Evolutionary conservation across 1,140 invertebrate species (phyloP).

Genomic region (Magallana angulata): DNA sequence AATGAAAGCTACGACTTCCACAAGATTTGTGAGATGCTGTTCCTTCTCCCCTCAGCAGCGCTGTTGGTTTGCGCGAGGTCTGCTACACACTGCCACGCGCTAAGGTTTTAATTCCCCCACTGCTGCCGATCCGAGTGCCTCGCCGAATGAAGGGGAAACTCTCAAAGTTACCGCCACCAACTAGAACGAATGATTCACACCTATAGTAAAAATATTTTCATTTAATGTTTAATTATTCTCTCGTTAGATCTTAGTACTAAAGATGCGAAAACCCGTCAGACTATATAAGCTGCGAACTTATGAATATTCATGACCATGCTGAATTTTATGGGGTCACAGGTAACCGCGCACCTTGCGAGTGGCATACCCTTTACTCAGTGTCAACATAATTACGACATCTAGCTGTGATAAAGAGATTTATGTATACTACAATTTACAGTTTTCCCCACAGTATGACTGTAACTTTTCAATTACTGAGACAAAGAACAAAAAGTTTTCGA

Average conservation of each 20-base stretch:
- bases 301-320: constrained; percentile 19
- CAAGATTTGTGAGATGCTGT: background rate
- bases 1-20: background rate
- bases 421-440: background rate
- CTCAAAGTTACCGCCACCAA: constrained; percentile 12
- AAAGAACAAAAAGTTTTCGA: no score
- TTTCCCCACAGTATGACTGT: background rate
- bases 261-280: background rate
- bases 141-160: background rate
- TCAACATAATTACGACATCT: constrained; percentile 7
- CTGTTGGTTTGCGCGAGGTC: constrained; percentile 1
- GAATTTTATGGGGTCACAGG: background rate
- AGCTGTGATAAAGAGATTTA: background rate
- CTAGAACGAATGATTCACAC: constrained; percentile 13
- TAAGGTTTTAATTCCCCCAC: constrained; percentile 5
- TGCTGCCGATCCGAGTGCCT: background rate
- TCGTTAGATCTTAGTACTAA: constrained; percentile 16
- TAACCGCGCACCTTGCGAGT: background rate
- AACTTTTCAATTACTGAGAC: background rate
- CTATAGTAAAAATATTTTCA: background rate
- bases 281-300: constrained; percentile 15
- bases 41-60: background rate
- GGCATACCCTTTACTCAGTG: background rate
- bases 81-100: constrained; percentile 27
- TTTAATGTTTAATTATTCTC: constrained; percentile 13